A percentile compares a stretch with the other conserved stretches of the same genome.
Conservation (phyloP, 2,797 vertebrate genomes). For the Malurus leucopterus region DNA sequence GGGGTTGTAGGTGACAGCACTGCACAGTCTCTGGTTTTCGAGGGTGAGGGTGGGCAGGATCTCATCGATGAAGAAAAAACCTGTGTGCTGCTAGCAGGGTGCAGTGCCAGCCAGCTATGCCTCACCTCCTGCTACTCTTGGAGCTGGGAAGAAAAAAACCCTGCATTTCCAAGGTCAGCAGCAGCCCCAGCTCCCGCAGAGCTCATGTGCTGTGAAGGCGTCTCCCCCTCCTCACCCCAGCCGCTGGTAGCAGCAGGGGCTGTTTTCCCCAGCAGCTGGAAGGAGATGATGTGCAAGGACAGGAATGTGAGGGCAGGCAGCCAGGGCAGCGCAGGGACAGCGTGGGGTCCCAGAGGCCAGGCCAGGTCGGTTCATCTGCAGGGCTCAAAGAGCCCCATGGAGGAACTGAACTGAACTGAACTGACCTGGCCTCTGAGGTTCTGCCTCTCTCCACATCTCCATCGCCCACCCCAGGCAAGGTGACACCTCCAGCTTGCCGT, state of each 20-base stretch:
- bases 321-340: not conserved
- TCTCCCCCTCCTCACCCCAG: not conserved
- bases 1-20: not conserved
- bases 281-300: not conserved
- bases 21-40: not conserved
- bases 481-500: not conserved
- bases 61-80: not conserved
- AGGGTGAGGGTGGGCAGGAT: not conserved
- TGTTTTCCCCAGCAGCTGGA: constrained; percentile 46
- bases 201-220: not conserved
- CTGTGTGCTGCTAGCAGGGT: not conserved
- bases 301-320: constrained; percentile 31
- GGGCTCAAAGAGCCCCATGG: not conserved
- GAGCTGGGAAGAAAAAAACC: not conserved
- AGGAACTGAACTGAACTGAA: not conserved
- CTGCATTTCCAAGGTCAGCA: constrained; percentile 10
- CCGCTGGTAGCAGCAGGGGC: constrained; percentile 4
- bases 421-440: not conserved
- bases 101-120: not conserved
- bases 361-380: not conserved
- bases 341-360: constrained; percentile 21
- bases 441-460: not conserved
- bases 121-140: not conserved
- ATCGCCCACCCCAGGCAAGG: not conserved
- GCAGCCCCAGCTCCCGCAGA: not conserved